phyloP scores from a whole-genome alignment of 2,888 invertebrate genomes.

The Creontiades dilutus region DNA sequence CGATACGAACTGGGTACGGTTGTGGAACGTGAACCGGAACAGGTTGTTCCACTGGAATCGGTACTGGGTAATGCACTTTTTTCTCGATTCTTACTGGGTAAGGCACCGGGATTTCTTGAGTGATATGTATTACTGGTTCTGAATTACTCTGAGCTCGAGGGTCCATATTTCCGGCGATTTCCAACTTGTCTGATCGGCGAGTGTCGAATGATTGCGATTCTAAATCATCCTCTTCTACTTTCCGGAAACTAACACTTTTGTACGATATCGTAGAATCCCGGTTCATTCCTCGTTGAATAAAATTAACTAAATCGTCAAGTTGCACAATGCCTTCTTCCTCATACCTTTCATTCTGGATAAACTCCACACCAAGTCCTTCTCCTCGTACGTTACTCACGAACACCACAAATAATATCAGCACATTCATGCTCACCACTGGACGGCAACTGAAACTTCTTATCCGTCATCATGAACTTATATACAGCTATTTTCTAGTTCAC shows the following conservation, averaged over 20 bases:
- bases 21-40: conserved; percentile 75
- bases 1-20: conserved; percentile 76
- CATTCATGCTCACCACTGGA: not conserved
- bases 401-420: not conserved
- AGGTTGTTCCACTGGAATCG: conserved; percentile 74
- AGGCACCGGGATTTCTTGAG: conserved; percentile 60
- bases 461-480: not conserved
- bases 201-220: not conserved
- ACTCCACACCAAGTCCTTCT: not conserved
- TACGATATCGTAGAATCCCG: not conserved
- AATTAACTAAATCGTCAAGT: not conserved
- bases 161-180: not conserved
- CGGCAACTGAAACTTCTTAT: not conserved
- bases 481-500: conserved; percentile 7
- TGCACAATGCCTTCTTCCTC: not conserved
- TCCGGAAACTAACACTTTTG: not conserved
- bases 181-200: not conserved
- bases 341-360: not conserved
- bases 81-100: conserved; percentile 71
- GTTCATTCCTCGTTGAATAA: not conserved
- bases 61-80: conserved; percentile 75
- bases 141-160: not conserved
- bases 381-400: not conserved
- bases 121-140: conserved; percentile 41
- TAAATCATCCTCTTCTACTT: not conserved